phyloP scores from a whole-genome alignment of 2,888 invertebrate genomes.

The Laothoe populi region DNA sequence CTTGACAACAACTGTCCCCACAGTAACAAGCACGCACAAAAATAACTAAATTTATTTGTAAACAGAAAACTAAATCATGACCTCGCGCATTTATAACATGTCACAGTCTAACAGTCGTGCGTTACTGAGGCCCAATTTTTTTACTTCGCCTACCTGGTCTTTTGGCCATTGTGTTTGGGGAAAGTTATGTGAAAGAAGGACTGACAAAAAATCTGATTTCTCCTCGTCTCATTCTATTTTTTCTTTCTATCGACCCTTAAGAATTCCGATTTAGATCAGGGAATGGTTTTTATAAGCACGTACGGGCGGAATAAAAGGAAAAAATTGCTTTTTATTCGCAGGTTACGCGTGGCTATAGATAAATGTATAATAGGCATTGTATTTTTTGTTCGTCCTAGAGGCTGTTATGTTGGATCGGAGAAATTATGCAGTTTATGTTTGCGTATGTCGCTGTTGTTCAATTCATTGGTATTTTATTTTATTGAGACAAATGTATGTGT shows the following conservation, averaged over 20 bases:
- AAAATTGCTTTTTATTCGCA: constrained; percentile 61
- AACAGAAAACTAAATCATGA: constrained; percentile 51
- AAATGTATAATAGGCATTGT: constrained; percentile 12
- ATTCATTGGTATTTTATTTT: too few species aligned
- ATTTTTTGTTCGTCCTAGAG: neutral
- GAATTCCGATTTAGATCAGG: constrained; percentile 74
- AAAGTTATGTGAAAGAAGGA: constrained; percentile 79
- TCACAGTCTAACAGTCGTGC: constrained; percentile 70
- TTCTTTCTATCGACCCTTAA: constrained; percentile 61
- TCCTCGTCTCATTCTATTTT: constrained; percentile 60
- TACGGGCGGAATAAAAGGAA: constrained; percentile 52
- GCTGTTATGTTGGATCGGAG: neutral
- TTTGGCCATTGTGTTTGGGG: constrained; percentile 63
- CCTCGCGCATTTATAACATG: constrained; percentile 69
- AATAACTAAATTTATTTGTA: constrained; percentile 12
- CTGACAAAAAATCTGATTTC: constrained; percentile 72
- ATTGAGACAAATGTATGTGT: too few species aligned
- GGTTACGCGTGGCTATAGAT: constrained; percentile 57
- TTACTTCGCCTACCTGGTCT: constrained; percentile 68
- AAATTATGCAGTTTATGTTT: constrained; percentile 11
- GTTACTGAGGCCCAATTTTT: constrained; percentile 57
- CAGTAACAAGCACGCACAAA: neutral
- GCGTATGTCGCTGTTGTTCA: neutral
- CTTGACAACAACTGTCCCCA: neutral
- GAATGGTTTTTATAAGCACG: constrained; percentile 69